Conservation (phyloP, 2,113 vertebrate species). For the Regulus satrapa region DNA sequence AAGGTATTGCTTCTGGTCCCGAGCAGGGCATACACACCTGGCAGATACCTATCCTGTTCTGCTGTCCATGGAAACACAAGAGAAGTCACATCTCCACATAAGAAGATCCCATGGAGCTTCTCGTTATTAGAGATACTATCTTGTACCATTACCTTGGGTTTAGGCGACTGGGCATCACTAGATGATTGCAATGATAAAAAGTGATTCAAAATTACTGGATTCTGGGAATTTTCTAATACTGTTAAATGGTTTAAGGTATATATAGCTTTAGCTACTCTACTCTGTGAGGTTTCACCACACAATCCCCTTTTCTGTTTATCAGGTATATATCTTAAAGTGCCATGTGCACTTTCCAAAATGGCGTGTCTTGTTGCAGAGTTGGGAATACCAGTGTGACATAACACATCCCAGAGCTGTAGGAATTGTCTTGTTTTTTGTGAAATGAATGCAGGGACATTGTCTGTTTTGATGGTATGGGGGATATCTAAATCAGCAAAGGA, state of each 20-base stretch:
- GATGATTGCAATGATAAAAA: neutral
- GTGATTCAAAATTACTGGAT: neutral
- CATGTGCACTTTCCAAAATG: accelerated
- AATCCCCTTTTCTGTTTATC: neutral
- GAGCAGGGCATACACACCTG: neutral
- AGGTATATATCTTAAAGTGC: neutral
- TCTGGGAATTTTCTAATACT: neutral
- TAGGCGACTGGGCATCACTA: neutral
- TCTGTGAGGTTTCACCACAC: neutral
- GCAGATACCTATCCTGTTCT: neutral
- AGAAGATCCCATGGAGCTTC: neutral
- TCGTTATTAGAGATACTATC: neutral
- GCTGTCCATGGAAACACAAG: neutral
- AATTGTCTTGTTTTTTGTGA: neutral
- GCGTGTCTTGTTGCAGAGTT: neutral
- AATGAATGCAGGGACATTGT: neutral
- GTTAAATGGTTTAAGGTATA: neutral
- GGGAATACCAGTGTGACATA: neutral
- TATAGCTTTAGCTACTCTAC: neutral
- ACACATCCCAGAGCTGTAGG: neutral
- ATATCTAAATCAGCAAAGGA: neutral
- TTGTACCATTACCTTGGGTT: no score
- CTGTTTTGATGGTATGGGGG: neutral
- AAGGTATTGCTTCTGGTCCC: neutral
- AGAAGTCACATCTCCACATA: no score